A percentile compares a stretch with the other conserved stretches of the same genome.
Conservation (phyloP, 2,797 vertebrate genomes). For the Sebastes itinus region DNA sequence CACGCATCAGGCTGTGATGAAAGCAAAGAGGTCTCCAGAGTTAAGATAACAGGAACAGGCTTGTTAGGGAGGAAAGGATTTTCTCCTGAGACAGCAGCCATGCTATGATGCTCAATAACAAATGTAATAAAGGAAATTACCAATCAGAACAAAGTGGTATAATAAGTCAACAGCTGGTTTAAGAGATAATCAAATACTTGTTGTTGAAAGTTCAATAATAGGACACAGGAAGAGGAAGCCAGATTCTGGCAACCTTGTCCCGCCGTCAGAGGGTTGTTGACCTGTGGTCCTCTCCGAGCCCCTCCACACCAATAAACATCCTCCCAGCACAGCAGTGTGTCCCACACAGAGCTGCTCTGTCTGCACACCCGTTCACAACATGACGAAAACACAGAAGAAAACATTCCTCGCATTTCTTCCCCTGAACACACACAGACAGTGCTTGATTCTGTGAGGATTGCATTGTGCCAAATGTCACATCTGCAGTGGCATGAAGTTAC, state of each 20-base stretch:
- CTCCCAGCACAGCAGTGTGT: constrained; percentile 24
- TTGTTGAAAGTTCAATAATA: constrained; percentile 35
- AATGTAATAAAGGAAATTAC: not conserved
- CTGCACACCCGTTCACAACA: constrained; percentile 40
- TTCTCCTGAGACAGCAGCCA: constrained; percentile 40
- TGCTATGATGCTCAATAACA: constrained; percentile 30
- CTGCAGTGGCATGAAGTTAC: constrained; percentile 1
- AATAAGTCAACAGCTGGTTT: not conserved
- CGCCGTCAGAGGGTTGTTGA: constrained; percentile 34
- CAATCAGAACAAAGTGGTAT: not conserved
- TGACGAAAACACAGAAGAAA: constrained; percentile 37
- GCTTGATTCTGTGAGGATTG: constrained; percentile 18
- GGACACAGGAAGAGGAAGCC: constrained; percentile 62
- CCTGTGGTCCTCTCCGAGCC: constrained; percentile 30
- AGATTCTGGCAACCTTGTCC: constrained; percentile 23
- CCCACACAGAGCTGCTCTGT: constrained; percentile 26
- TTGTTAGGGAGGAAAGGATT: constrained; percentile 37
- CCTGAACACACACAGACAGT: constrained; percentile 22
- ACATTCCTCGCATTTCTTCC: constrained; percentile 62
- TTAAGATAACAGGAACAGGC: constrained; percentile 51
- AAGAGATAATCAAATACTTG: not conserved
- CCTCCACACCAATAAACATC: constrained; percentile 64
- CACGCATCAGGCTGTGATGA: constrained; percentile 47
- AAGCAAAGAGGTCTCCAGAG: constrained; percentile 52
- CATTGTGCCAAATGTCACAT: not conserved